Evolutionary conservation across 2,113 vertebrate species (phyloP).

Genomic region (Fulica atra): DNA sequence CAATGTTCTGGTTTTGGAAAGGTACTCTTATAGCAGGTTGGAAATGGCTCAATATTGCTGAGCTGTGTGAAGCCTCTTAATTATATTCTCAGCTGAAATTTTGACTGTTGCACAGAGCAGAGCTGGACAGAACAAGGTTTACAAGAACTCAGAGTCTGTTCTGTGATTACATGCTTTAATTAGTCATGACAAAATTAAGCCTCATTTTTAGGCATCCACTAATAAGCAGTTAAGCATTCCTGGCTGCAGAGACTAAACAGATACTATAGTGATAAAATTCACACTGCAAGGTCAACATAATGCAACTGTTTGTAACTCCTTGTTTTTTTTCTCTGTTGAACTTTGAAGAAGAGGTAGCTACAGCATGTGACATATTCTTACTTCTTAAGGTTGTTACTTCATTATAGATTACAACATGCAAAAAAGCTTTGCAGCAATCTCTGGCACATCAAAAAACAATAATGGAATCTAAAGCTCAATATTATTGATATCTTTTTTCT

Average conservation of each 20-base stretch:
- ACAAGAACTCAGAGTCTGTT: background rate
- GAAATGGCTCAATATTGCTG: background rate
- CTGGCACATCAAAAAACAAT: background rate
- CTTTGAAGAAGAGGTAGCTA: background rate
- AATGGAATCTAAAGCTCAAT: background rate
- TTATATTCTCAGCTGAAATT: background rate
- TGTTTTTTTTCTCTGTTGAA: background rate
- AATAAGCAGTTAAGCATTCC: background rate
- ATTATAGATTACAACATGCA: background rate
- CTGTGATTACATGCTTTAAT: background rate
- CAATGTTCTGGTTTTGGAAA: background rate
- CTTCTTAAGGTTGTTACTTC: background rate
- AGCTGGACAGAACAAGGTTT: background rate
- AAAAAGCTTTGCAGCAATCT: background rate
- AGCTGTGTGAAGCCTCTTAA: background rate
- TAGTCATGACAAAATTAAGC: background rate
- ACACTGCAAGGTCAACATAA: background rate
- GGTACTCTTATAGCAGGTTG: background rate
- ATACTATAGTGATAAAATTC: background rate
- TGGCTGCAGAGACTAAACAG: background rate
- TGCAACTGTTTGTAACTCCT: background rate
- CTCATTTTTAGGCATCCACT: background rate
- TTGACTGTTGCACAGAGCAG: background rate
- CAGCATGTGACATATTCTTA: background rate
- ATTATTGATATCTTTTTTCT: background rate